phyloP scores from a whole-genome alignment of 2,113 vertebrate species.

The Tapirus terrestris region DNA sequence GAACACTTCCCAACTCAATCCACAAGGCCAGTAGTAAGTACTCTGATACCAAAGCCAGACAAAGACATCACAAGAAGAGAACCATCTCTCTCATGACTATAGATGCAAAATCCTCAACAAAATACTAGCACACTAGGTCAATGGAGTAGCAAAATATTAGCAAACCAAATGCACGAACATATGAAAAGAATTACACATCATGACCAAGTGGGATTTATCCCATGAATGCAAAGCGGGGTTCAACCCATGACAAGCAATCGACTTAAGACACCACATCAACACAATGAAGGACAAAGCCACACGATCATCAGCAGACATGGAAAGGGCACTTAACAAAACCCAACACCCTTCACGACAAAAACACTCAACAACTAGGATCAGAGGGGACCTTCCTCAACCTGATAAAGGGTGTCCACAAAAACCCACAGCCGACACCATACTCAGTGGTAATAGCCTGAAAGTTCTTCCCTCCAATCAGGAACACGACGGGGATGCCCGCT shows the following conservation, averaged over 20 bases:
- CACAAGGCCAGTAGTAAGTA: background rate
- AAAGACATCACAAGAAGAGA: background rate
- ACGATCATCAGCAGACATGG: fast-evolving
- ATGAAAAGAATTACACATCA: background rate
- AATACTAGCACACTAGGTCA: background rate
- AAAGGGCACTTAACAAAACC: background rate
- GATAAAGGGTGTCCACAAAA: background rate
- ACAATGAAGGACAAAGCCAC: background rate
- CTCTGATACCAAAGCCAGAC: background rate
- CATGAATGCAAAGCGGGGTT: background rate
- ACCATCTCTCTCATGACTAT: background rate
- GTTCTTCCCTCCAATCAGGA: background rate
- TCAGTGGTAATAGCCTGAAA: fast-evolving
- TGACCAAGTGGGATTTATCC: background rate
- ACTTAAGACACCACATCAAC: fast-evolving
- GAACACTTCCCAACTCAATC: background rate
- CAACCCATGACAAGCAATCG: background rate
- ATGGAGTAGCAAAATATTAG: background rate
- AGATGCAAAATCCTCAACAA: background rate
- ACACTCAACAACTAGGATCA: background rate
- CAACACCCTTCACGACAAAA: background rate
- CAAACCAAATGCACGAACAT: background rate
- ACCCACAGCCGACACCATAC: fast-evolving
- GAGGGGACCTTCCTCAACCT: background rate
- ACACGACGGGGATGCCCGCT: fast-evolving